Evolutionary conservation across 2,888 invertebrate species (phyloP).

Genomic region (Nemapogon koenigi): DNA sequence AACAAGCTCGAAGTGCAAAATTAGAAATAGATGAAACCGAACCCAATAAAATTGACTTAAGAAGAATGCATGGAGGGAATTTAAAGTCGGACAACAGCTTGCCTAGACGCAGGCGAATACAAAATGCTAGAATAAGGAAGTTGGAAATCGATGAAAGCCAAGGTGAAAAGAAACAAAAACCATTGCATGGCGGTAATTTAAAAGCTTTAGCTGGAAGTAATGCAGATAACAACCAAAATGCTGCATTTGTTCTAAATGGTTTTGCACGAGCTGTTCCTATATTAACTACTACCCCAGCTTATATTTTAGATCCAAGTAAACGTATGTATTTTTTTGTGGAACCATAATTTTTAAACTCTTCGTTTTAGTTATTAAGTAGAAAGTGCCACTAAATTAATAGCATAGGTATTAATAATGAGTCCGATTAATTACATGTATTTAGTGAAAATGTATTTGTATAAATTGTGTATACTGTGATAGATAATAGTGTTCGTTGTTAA

Average conservation of each 20-base stretch:
- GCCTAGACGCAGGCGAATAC: slow-evolving; percentile 17
- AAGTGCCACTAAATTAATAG: slow-evolving; percentile 44
- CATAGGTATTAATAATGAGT: too few species aligned
- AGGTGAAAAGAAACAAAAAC: slow-evolving; percentile 16
- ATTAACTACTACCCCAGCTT: slow-evolving; percentile 41
- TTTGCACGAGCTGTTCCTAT: slow-evolving; percentile 45
- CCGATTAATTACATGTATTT: slow-evolving; percentile 1
- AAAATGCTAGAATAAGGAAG: slow-evolving; percentile 23
- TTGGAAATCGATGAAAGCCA: slow-evolving; percentile 26
- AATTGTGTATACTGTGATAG: not conserved
- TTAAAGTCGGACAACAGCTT: slow-evolving; percentile 23
- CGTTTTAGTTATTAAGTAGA: slow-evolving; percentile 22
- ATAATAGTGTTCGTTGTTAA: not conserved
- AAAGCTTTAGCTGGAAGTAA: slow-evolving; percentile 23
- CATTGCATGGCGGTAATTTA: slow-evolving; percentile 36
- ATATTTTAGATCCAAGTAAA: slow-evolving; percentile 56
- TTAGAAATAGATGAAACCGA: slow-evolving; percentile 23
- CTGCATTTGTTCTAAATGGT: slow-evolving; percentile 40
- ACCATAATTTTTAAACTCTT: slow-evolving; percentile 18
- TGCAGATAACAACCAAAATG: slow-evolving; percentile 26
- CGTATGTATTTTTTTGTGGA: slow-evolving; percentile 59
- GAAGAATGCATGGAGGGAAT: slow-evolving; percentile 27
- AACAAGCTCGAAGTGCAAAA: not conserved
- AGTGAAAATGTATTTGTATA: too few species aligned
- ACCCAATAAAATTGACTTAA: slow-evolving; percentile 15